Conservation (phyloP, 2,113 vertebrate genomes). For the Elephantulus edwardii region DNA sequence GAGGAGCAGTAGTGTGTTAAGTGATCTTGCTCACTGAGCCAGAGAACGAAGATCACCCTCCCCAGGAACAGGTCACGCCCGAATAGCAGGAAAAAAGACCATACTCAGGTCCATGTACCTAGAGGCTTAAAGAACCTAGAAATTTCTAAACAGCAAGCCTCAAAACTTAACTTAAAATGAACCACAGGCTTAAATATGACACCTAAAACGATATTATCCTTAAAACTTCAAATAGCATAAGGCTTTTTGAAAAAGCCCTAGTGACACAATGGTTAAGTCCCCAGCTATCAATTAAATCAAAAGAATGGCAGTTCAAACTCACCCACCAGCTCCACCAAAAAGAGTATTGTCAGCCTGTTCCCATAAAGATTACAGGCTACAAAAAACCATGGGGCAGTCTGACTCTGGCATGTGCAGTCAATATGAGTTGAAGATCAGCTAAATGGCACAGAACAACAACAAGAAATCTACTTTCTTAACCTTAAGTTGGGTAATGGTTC, state of each 20-base stretch:
- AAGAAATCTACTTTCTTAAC: background rate
- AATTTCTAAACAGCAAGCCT: conserved; percentile 9
- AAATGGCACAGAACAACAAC: background rate
- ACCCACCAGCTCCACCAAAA: background rate
- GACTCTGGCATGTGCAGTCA: background rate
- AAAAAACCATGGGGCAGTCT: background rate
- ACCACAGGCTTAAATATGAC: background rate
- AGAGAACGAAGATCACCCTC: conserved; percentile 21
- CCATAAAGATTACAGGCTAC: background rate
- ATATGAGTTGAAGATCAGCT: background rate
- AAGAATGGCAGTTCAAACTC: background rate
- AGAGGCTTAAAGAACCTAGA: background rate
- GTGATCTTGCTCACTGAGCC: background rate
- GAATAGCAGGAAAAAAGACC: background rate
- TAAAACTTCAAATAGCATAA: background rate
- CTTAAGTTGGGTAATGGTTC: background rate
- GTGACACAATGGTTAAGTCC: background rate
- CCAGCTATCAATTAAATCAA: too few species aligned
- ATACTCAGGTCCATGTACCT: background rate
- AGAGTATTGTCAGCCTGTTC: background rate
- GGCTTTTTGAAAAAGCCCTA: background rate
- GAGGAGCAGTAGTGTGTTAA: background rate
- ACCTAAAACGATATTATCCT: background rate
- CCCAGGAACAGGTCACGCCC: background rate
- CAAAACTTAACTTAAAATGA: background rate